Evolutionary conservation across 2,113 vertebrate genomes (phyloP).

Genomic region (Triplophysa siluroides): DNA sequence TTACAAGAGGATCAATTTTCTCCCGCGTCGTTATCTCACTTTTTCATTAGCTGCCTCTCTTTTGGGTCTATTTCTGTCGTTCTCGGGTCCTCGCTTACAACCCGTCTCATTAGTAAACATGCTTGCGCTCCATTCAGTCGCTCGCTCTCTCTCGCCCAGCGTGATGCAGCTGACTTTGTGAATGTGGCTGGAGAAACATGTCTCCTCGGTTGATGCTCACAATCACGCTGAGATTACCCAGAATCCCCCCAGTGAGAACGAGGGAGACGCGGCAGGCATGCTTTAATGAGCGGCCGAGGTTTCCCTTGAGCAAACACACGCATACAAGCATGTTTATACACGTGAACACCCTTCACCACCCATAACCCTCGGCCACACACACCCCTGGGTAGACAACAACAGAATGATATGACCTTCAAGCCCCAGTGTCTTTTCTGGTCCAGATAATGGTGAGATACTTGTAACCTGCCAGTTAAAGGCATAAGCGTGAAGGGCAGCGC

Average conservation of each 20-base stretch:
- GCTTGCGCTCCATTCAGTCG: slow-evolving; percentile 11
- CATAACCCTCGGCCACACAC: slow-evolving; percentile 23
- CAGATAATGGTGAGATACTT: slow-evolving; percentile 59
- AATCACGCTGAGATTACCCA: slow-evolving; percentile 13
- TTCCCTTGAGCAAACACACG: slow-evolving; percentile 22
- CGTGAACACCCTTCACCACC: slow-evolving; percentile 29
- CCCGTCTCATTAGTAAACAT: slow-evolving; percentile 34
- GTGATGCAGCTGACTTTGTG: slow-evolving; percentile 2
- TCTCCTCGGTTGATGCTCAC: slow-evolving; percentile 21
- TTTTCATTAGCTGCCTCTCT: slow-evolving; percentile 33
- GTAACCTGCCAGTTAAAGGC: slow-evolving; percentile 45
- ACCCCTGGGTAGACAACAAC: slow-evolving; percentile 63
- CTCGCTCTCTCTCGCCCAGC: background rate
- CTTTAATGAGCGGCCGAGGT: slow-evolving; percentile 24
- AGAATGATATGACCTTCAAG: slow-evolving; percentile 66
- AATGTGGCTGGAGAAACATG: slow-evolving; percentile 24
- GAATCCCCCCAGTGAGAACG: background rate
- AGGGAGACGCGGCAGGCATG: slow-evolving; percentile 5
- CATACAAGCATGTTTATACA: slow-evolving; percentile 11
- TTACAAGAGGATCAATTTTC: slow-evolving; percentile 33
- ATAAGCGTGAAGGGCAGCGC: slow-evolving; percentile 35
- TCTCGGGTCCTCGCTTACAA: background rate
- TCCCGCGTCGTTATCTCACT: background rate
- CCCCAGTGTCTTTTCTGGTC: slow-evolving; percentile 57
- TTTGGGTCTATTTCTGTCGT: slow-evolving; percentile 1